Conservation (phyloP, 2,888 invertebrate genomes). For the Acanthosepion lycidas region DNA sequence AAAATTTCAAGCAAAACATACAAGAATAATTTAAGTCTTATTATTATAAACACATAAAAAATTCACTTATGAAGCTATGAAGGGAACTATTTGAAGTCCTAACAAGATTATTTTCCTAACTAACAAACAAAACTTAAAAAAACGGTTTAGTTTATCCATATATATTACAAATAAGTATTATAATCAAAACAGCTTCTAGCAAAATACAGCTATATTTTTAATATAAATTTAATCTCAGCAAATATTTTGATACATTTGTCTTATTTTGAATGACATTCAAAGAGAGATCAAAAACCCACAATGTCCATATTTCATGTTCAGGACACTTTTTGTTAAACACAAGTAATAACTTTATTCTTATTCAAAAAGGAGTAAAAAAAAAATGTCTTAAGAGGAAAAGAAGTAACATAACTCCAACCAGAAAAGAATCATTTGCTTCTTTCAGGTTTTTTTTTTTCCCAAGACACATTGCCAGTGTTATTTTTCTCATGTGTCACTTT, state of each 20-base stretch:
- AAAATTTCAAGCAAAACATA: too few species aligned
- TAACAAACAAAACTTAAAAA: too few species aligned
- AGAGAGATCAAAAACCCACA: neutral
- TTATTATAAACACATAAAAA: too few species aligned
- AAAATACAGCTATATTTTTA: neutral
- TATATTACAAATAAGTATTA: neutral
- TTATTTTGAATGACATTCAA: conserved; percentile 33
- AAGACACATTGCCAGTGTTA: neutral
- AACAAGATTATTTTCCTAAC: too few species aligned
- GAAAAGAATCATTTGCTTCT: neutral
- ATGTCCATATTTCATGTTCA: neutral
- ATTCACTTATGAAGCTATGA: too few species aligned
- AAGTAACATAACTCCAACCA: neutral
- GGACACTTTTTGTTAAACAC: neutral
- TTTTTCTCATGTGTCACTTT: conserved; percentile 18
- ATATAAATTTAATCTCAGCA: neutral
- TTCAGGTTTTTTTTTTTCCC: neutral
- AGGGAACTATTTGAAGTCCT: too few species aligned
- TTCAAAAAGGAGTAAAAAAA: neutral
- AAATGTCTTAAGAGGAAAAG: neutral
- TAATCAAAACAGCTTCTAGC: neutral
- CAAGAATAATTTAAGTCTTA: too few species aligned
- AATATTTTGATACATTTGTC: neutral
- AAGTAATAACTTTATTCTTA: conserved; percentile 33
- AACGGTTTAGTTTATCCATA: neutral